phyloP scores from a whole-genome alignment of 1,140 invertebrate genomes.

The Aradophagus sp. region DNA sequence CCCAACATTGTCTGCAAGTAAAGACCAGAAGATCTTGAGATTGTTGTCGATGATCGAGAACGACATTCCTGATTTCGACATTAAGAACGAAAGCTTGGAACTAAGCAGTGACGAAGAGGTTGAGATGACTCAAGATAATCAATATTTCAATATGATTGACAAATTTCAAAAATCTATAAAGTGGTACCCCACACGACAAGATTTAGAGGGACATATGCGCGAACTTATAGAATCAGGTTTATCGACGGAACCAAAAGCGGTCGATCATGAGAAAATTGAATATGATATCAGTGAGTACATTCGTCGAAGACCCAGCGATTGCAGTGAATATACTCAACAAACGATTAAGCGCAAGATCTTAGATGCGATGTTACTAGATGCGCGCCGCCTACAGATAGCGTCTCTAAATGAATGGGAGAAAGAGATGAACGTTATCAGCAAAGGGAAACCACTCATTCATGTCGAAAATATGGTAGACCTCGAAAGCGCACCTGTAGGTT shows the following conservation, averaged over 20 bases:
- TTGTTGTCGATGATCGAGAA: no score
- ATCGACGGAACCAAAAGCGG: conserved; percentile 61
- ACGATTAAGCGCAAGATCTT: conserved; percentile 71
- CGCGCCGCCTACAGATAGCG: conserved; percentile 77
- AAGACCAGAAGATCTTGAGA: no score
- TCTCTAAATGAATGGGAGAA: conserved; percentile 82
- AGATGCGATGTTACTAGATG: conserved; percentile 66
- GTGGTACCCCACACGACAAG: conserved; percentile 58
- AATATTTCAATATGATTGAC: conserved; percentile 68
- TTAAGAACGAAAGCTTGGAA: no score
- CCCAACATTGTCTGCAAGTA: no score
- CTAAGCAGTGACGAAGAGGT: conserved; percentile 61
- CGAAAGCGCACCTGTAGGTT: conserved; percentile 85
- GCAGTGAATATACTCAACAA: conserved; percentile 12
- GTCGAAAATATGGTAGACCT: conserved; percentile 91
- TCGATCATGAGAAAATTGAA: conserved; percentile 52
- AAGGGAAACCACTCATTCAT: conserved; percentile 73
- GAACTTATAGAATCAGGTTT: conserved; percentile 47
- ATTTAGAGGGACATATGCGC: conserved; percentile 56
- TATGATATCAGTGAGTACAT: conserved; percentile 36
- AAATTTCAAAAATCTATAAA: conserved; percentile 57
- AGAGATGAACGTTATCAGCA: conserved; percentile 78
- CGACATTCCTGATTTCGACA: no score
- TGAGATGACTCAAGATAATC: conserved; percentile 57
- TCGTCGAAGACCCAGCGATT: conserved; percentile 7